Base-by-base conservation (phyloP, 2,888 invertebrate species). In the Dioctria rufipes region DNA sequence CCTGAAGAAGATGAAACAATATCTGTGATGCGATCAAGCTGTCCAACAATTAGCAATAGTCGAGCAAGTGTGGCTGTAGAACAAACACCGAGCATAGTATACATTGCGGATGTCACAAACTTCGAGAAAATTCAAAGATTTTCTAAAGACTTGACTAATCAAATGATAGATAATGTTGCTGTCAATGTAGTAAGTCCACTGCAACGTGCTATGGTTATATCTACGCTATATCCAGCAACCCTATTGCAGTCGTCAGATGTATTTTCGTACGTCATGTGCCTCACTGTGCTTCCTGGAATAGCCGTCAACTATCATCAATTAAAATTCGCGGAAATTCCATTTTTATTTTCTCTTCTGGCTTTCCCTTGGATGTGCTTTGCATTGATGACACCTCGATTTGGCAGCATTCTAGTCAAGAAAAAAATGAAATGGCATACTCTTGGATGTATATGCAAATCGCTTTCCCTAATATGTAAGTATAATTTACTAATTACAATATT, bases 361-460 rank as follows among this genome's bases (percentile, higher is more conserved):
- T 89, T 89, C 80, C 88, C 88, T 1, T 89, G 88, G 88, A 89
- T 89, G 88, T 89, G 88, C 83, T 89, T 89, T 81, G 87, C 88
- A 1, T 83, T 89, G 84, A 89, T 89, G 89, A 89, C 89, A 39
- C 88, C 89, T 2, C 86, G 89, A 6, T 89, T 89, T 80, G 88
- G 88, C 0, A 86, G 80, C 49, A 87, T 87, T 5, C 85, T 89
- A 4, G 86, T 86, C 78, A 88, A 88, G 75, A 85, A 86, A 9
- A 88, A 88, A 82, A 85, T 87, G 39, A 86, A 88, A 58, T 89
- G 88, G 88, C 87, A 88, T 82, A 87, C 87, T 0, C 80, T 88
- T 78, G 88, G 89, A 54, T 88, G 88, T 82, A 83, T 88, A 58
- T 87, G 87, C 82, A 89, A 89, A 81, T 86, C 86, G 49, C 80